Evolutionary conservation across 2,797 vertebrate species (phyloP).

Genomic region (Paratrypauchen microcephalus): DNA sequence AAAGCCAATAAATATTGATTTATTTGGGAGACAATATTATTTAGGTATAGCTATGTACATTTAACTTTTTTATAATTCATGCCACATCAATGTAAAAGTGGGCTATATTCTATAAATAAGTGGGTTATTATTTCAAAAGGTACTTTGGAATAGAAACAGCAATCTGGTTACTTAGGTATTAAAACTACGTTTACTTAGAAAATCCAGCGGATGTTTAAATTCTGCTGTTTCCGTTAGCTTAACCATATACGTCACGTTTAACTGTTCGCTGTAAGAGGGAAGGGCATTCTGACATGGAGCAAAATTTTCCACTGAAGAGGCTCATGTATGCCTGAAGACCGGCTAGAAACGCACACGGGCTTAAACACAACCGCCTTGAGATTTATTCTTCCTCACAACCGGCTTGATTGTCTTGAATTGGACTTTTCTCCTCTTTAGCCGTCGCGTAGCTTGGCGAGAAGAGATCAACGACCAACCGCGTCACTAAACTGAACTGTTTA

Average conservation of each 20-base stretch:
- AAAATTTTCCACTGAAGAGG: constrained; percentile 14
- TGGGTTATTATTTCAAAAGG: no score
- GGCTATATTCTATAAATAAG: no score
- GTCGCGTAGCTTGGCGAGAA: neutral
- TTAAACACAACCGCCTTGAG: neutral
- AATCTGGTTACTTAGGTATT: neutral
- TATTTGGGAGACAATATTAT: no score
- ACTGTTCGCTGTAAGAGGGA: constrained; percentile 43
- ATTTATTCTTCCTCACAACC: neutral
- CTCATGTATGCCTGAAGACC: constrained; percentile 14
- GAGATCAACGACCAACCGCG: constrained; percentile 23
- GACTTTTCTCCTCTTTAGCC: neutral
- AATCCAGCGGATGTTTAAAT: constrained; percentile 15
- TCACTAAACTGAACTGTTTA: constrained; percentile 22
- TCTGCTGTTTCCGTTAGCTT: neutral
- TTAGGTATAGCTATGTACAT: no score
- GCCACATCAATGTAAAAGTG: no score
- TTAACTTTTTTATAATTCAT: no score
- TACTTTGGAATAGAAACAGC: no score
- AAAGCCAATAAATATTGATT: no score
- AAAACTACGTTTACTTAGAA: constrained; percentile 37
- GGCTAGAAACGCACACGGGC: constrained; percentile 3
- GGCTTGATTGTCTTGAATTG: neutral
- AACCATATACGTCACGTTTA: constrained; percentile 50
- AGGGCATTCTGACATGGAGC: constrained; percentile 70